Evolutionary conservation across 1,140 invertebrate species (phyloP), one percentile per base, ranked within the genome.

Genomic region (Pseudobourletiella spinata): DNA sequence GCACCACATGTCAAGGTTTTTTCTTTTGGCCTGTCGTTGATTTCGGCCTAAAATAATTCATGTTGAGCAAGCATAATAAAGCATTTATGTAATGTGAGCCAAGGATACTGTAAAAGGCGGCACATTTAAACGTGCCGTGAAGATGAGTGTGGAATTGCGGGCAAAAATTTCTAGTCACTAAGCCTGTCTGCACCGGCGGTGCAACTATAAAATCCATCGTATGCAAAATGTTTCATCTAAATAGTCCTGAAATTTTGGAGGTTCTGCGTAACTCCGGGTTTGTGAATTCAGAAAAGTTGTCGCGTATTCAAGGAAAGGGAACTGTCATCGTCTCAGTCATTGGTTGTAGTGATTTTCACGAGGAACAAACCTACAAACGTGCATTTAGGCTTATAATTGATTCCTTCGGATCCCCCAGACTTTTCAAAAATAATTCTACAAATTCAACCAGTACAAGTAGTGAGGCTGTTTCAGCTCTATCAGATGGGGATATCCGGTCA

Each of bases 331-430:
- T 65, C 14, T 57, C 67, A 24, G 56, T 68, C 1, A 60, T 68
- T 52, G 67, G 67, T 4, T 51, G 59, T 0, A 64, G 55, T 24
- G 6, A 46, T 20, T 63, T 59, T 51, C 26, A 42, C 11, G 39
- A 43, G 6, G 44, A 46, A 14, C 44, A 57, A 15, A 43, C 58
- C 0, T 65, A 44, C 30, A 68, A 68, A 29, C 1, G 58, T 18
- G 67, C 67, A 2, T 68, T 68, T 25, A 18, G 58, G 6, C 28
- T 68, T 15, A 54, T 57, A 4, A 6, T 68, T 25, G 67, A 68
- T 43, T 32, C 57, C 1, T 68, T 68, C 59, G 67, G 67, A 28
- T 51, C 59, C 32, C 50, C 55, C 0, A 15, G 14, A 14, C 43
- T 65, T 3, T 59, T 57, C 32, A 3, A 26, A 16, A 32, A 55